A percentile compares a stretch with the other conserved stretches of the same genome.
phyloP scores from a whole-genome alignment of 2,113 vertebrate genomes.

The Calyptomena viridis region DNA sequence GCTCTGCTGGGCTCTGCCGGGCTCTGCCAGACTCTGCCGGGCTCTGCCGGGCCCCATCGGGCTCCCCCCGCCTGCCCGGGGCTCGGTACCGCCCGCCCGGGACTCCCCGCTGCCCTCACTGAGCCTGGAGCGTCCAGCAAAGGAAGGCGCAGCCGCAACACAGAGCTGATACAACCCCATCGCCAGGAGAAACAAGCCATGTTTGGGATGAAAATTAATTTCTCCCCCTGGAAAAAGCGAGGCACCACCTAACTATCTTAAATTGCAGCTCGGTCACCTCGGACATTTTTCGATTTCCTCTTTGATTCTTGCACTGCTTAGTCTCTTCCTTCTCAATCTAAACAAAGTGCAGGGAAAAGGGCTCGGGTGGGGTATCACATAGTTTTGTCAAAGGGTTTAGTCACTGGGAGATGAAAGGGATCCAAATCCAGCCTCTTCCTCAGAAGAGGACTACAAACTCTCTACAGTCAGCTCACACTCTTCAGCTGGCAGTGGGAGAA shows the following conservation, averaged over 20 bases:
- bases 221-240: not conserved
- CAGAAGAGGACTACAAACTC: not conserved
- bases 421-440: not conserved
- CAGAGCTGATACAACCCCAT: fast-evolving
- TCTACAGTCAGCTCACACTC: not conserved
- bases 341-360: not conserved
- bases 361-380: not conserved
- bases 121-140: not conserved
- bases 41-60: no score
- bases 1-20: not conserved
- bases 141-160: not conserved
- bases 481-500: not conserved
- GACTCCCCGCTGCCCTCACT: not conserved
- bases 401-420: not conserved
- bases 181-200: fast-evolving
- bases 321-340: not conserved
- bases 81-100: not conserved
- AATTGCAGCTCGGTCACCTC: not conserved
- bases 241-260: not conserved
- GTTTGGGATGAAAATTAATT: not conserved
- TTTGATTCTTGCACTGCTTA: not conserved
- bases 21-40: no score
- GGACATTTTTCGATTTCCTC: not conserved
- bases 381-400: not conserved
- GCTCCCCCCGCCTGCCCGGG: not conserved